Evolutionary conservation across 2,888 invertebrate genomes (phyloP).

Genomic region (Synergus itoensis): DNA sequence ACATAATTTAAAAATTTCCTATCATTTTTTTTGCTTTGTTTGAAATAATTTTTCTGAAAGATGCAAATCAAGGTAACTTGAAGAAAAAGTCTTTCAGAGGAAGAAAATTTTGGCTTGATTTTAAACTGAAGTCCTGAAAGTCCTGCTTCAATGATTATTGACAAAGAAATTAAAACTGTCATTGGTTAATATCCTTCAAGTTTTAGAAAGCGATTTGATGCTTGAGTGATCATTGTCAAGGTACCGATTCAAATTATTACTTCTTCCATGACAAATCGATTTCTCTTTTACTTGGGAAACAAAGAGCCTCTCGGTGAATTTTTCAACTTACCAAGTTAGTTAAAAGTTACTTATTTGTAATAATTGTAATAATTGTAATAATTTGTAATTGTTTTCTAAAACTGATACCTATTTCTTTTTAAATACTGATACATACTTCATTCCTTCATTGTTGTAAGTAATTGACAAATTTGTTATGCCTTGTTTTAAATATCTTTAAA

Average conservation of each 20-base stretch:
- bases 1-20: no score
- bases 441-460: no score
- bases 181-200: background rate
- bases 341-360: no score
- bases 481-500: background rate
- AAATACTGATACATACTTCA: no score
- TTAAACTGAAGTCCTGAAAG: background rate
- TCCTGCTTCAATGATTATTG: background rate
- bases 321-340: no score
- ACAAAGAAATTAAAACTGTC: background rate
- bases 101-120: background rate
- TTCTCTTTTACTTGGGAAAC: background rate
- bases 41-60: background rate
- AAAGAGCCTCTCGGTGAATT: no score
- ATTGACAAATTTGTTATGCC: no score
- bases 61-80: background rate
- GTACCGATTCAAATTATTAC: background rate
- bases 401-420: no score
- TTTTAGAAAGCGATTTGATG: background rate
- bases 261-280: background rate
- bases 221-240: background rate
- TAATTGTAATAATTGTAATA: no score
- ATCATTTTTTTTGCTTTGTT: background rate
- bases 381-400: no score
- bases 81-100: background rate